A percentile compares a stretch with the other conserved stretches of the same genome.
These are phyloP conservation scores for Pangasius macronema DNA, from an alignment of 2,797 vertebrate genomes.

Conservation along the genomic window DNA sequence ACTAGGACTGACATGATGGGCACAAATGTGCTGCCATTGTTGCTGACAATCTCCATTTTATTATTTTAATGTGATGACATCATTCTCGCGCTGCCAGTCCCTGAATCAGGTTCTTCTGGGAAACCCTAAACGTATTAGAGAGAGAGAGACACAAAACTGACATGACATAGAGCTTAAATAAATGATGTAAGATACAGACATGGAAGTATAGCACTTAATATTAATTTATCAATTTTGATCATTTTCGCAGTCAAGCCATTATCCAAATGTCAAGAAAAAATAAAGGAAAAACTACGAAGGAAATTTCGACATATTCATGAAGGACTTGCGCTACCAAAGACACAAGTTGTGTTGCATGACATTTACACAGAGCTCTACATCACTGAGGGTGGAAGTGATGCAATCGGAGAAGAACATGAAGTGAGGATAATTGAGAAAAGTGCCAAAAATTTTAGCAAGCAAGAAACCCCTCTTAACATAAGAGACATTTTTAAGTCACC, in stretches of 20 bases:
- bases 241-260: conserved; percentile 17
- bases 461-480: background rate
- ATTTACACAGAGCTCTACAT: conserved; percentile 42
- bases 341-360: conserved; percentile 33
- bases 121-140: background rate
- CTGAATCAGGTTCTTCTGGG: background rate
- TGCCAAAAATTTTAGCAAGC: background rate
- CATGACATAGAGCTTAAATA: background rate
- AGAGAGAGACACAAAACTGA: background rate
- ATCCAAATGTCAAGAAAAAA: conserved; percentile 31
- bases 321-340: conserved; percentile 29
- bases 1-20: too few species aligned
- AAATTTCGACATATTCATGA: conserved; percentile 30
- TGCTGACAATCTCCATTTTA: background rate
- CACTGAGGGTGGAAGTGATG: conserved; percentile 23
- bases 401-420: conserved; percentile 40
- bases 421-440: conserved; percentile 31
- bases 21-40: background rate
- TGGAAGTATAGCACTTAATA: background rate
- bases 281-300: conserved; percentile 23
- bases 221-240: background rate
- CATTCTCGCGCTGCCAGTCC: background rate
- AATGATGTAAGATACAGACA: background rate
- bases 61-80: background rate
- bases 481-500: conserved; percentile 39